Evolutionary conservation across 1,140 invertebrate species (phyloP).

Genomic region (Brachionus koreanus): DNA sequence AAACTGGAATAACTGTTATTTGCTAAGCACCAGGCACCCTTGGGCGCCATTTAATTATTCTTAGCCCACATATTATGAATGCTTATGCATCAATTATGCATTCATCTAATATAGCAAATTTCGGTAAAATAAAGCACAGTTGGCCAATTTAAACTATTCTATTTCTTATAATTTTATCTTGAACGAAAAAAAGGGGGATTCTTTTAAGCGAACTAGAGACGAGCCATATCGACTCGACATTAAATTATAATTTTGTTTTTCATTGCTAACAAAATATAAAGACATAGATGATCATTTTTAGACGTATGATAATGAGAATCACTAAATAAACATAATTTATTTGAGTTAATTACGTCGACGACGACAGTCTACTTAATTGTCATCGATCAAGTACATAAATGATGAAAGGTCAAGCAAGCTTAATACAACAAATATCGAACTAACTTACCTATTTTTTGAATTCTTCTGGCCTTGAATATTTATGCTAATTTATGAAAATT

Average conservation of each 20-base stretch:
- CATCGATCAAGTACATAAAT: not conserved
- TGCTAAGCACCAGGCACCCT: too few relatives aligned
- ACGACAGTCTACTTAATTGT: not conserved
- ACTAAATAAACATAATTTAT: conserved; percentile 26
- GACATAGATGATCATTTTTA: conserved; percentile 10
- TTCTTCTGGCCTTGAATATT: not conserved
- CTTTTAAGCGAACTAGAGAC: not conserved
- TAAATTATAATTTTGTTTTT: not conserved
- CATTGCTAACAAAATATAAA: not conserved
- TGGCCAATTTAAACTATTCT: not conserved
- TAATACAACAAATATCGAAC: too few relatives aligned
- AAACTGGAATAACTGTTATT: too few relatives aligned
- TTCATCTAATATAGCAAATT: too few relatives aligned
- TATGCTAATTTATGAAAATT: not conserved
- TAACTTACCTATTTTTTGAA: not conserved
- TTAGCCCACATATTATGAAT: not conserved
- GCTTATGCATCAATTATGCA: not conserved
- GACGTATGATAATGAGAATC: not conserved
- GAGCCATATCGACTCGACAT: not conserved
- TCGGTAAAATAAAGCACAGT: not conserved
- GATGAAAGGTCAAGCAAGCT: not conserved
- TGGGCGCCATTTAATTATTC: not conserved
- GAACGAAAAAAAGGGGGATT: not conserved
- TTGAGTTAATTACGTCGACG: not conserved
- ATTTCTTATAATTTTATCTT: not conserved